Evolutionary conservation across 2,888 invertebrate genomes (phyloP).

Genomic region (Chalcosyrphus nemorum): DNA sequence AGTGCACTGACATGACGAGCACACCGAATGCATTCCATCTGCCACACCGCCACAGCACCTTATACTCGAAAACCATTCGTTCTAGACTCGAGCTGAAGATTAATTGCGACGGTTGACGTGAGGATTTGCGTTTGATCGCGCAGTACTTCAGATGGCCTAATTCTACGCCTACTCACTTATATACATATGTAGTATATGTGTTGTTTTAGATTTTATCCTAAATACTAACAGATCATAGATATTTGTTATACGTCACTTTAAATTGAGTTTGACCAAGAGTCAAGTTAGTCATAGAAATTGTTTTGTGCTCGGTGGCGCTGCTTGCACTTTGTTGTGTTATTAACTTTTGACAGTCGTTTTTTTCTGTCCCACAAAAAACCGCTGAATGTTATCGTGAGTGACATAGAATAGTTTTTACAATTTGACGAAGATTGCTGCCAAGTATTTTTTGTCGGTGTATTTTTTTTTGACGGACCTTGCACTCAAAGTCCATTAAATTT

Average conservation of each 20-base stretch:
- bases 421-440: slow-evolving; percentile 48
- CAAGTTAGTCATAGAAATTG: slow-evolving; percentile 38
- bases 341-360: slow-evolving; percentile 40
- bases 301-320: slow-evolving; percentile 27
- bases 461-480: slow-evolving; percentile 38
- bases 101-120: slow-evolving; percentile 42
- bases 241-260: slow-evolving; percentile 49
- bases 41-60: slow-evolving; percentile 16
- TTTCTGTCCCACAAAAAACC: slow-evolving; percentile 15
- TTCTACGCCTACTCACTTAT: slow-evolving; percentile 54
- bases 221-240: slow-evolving; percentile 15
- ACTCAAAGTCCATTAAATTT: slow-evolving; percentile 13
- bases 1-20: slow-evolving; percentile 48
- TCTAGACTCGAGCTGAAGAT: slow-evolving; percentile 22
- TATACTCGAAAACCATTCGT: background rate
- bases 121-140: slow-evolving; percentile 28
- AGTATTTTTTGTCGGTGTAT: slow-evolving; percentile 11
- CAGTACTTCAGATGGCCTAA: slow-evolving; percentile 54
- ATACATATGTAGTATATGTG: too few relatives aligned
- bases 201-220: slow-evolving; percentile 3
- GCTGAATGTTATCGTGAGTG: slow-evolving; percentile 48
- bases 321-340: slow-evolving; percentile 20
- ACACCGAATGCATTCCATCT: slow-evolving; percentile 60
- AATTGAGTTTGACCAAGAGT: slow-evolving; percentile 34
- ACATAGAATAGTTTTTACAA: slow-evolving; percentile 25